Evolutionary conservation across 2,113 vertebrate species (phyloP).

Genomic region (Mesocricetus auratus): DNA sequence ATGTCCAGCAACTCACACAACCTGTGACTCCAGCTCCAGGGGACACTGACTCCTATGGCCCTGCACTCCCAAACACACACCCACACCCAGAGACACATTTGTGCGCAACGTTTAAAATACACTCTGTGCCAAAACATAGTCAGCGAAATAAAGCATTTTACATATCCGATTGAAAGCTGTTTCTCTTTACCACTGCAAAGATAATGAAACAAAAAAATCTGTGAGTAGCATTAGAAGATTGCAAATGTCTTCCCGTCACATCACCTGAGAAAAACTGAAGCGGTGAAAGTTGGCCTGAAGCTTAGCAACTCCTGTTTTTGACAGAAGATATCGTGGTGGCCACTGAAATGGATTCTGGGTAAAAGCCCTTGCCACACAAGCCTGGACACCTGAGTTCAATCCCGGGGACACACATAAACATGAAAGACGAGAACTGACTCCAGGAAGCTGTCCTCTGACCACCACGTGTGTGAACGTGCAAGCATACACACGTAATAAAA

Average conservation of each 20-base stretch:
- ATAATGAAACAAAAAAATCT: background rate
- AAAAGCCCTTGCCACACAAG: background rate
- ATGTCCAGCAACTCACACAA: background rate
- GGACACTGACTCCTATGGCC: too few relatives aligned
- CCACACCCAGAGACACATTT: too few relatives aligned
- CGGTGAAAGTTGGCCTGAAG: background rate
- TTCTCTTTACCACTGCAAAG: conserved; percentile 27
- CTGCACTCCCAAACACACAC: too few relatives aligned
- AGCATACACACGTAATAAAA: background rate
- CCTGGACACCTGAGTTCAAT: background rate
- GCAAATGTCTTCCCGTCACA: background rate
- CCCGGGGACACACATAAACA: too few relatives aligned
- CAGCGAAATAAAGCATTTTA: background rate
- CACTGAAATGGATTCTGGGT: too few relatives aligned
- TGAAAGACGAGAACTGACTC: background rate
- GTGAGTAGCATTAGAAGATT: background rate
- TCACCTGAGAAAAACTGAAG: background rate
- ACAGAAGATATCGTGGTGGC: background rate
- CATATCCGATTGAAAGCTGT: background rate
- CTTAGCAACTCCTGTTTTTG: background rate
- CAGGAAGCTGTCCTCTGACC: background rate
- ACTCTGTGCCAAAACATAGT: background rate
- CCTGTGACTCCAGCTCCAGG: background rate
- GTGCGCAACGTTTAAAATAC: background rate
- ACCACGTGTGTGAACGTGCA: fast-evolving